Percentiles rank a stretch among this genome's conserved stretches.
Conservation (phyloP, 1,140 invertebrate genomes). For the Theocolax elegans region DNA sequence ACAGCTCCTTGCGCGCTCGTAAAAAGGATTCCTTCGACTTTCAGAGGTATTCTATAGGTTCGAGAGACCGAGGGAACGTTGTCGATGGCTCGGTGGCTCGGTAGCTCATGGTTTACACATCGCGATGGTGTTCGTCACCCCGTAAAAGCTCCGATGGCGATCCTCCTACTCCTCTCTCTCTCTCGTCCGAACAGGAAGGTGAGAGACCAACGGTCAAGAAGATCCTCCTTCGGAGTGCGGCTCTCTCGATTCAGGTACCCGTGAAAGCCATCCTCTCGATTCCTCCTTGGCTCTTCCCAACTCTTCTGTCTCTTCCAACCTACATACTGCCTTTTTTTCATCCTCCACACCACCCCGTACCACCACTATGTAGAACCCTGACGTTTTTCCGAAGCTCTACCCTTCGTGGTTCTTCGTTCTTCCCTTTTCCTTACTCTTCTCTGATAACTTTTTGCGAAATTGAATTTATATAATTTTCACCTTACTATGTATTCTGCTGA, state of each 20-base stretch:
- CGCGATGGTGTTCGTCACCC: conserved; percentile 52
- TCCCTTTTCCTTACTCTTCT: no score
- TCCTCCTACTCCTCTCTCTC: conserved; percentile 46
- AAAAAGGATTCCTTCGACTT: conserved; percentile 54
- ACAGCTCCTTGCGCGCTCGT: no score
- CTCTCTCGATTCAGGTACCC: conserved; percentile 52
- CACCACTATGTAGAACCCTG: no score
- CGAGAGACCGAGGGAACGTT: conserved; percentile 39
- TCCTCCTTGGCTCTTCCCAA: conserved; percentile 11
- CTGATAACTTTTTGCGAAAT: no score
- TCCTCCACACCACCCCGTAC: no score
- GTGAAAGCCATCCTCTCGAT: conserved; percentile 46
- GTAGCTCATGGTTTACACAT: conserved; percentile 62
- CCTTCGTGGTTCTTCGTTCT: no score
- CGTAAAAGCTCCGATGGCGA: conserved; percentile 56
- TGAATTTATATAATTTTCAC: no score
- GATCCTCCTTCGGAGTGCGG: conserved; percentile 43
- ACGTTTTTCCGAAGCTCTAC: no score
- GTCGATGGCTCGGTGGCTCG: conserved; percentile 51
- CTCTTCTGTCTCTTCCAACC: background rate
- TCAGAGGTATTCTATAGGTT: no score
- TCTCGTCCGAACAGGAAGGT: background rate
- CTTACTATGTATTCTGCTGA: no score
- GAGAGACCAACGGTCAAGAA: conserved; percentile 51
- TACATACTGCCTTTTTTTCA: background rate